A percentile compares a stretch with the other conserved stretches of the same genome.
Evolutionary conservation across 2,888 invertebrate genomes (phyloP).

Genomic region (Lutraria lutraria): DNA sequence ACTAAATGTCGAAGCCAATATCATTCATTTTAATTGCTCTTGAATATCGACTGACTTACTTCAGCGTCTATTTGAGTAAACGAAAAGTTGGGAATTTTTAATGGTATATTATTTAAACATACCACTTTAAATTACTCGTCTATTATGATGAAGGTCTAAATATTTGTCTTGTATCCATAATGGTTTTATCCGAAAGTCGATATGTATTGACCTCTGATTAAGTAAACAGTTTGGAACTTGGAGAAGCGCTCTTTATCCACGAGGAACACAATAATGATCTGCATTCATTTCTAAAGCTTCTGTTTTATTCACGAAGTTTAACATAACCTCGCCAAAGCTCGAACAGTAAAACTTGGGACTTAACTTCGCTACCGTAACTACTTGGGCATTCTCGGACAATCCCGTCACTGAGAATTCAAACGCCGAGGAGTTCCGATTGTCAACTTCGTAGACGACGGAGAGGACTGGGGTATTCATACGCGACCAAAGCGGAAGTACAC

Average conservation of each 20-base stretch:
- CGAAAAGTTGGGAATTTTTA: background rate
- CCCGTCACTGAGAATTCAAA: too few relatives aligned
- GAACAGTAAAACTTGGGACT: too few relatives aligned
- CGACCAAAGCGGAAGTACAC: background rate
- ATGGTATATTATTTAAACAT: conserved; percentile 15
- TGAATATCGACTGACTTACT: background rate
- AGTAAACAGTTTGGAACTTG: background rate
- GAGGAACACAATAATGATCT: background rate
- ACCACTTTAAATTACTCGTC: conserved; percentile 17
- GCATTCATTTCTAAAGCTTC: background rate
- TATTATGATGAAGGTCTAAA: background rate
- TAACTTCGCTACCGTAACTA: too few relatives aligned
- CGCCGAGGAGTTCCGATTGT: too few relatives aligned
- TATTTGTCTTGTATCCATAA: background rate
- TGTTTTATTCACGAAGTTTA: background rate
- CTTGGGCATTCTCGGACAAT: too few relatives aligned
- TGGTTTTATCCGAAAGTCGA: conserved; percentile 19
- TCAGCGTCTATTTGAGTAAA: background rate
- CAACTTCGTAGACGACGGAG: background rate
- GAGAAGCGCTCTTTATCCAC: background rate
- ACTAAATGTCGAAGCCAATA: background rate
- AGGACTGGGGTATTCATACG: background rate
- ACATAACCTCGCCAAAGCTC: background rate
- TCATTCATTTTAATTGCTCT: background rate
- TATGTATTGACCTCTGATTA: background rate